Evolutionary conservation across 2,113 vertebrate genomes (phyloP), one percentile per base, ranked within the genome.

Genomic region (Marmota flaviventris): DNA sequence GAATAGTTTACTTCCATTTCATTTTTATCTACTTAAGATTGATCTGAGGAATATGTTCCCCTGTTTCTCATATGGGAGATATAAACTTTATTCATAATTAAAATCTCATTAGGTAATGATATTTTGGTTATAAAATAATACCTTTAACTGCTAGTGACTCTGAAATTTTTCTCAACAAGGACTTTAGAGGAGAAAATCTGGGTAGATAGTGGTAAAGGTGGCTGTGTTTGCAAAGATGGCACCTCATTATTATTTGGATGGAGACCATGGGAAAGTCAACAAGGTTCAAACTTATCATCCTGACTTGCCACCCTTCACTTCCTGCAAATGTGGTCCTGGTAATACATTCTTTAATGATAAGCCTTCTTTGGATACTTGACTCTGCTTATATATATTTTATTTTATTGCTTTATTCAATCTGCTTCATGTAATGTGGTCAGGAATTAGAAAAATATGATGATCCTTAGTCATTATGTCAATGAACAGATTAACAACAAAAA

Each of bases 321-420:
- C 5, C 27, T 24, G 0, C 9, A 86, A 25, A 32, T 70, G 4
- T 5, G n/a, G 14, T 51, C 37, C 42, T 87, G 42, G 27, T 69
- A 37, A 27, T 5, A 14, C 5, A 48, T 72, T 3, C 29, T 97
- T 89, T 79, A 76, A 39, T 78, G 42, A 63, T 58, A 51, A 70
- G 6, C 39, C 18, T 1, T 77, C 22, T 8, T 79, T 94, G 8
- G 81, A 32, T 91, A 12, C 27, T 93, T 29, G 17, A 8, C 51
- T 89, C 45, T 84, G 27, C 10, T 85, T 95, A 58, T 53, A 0
- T 65, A 24, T 92, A 42, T 85, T 78, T 96, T 81, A 79, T 83
- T 91, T 85, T 37, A 88, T 22, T 73, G 0, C n/a, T 83, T 73
- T 58, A 3, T 73, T 22, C 42, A 78, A 91, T 91, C 37, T 94